Evolutionary conservation across 2,797 vertebrate genomes (phyloP).

Genomic region (Enteromius unitaeniatus): DNA sequence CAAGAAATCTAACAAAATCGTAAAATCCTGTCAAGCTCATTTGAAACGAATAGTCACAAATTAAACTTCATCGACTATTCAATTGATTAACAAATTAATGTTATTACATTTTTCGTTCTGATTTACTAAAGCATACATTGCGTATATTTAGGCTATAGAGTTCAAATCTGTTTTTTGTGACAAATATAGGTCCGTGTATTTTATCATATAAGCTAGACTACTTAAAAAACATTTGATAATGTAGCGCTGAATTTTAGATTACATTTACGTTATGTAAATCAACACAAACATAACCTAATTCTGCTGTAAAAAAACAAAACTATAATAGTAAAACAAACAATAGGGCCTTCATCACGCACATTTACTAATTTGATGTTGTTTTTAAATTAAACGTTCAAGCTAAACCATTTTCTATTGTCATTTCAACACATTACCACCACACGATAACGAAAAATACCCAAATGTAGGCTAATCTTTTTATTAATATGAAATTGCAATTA

Average conservation of each 20-base stretch:
- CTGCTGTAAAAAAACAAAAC: not conserved
- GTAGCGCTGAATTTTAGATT: not conserved
- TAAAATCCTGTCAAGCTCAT: slow-evolving; percentile 14
- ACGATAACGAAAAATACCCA: slow-evolving; percentile 16
- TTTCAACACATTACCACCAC: not conserved
- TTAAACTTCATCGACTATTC: not conserved
- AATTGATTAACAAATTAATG: not conserved
- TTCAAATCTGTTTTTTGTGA: not conserved
- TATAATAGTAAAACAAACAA: not conserved
- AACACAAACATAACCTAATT: not conserved
- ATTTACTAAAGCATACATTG: not conserved
- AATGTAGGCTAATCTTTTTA: not conserved
- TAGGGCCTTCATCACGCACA: no score
- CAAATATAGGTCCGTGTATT: not conserved
- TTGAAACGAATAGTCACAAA: slow-evolving; percentile 1
- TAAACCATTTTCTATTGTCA: not conserved
- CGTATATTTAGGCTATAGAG: not conserved
- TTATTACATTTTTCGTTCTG: not conserved
- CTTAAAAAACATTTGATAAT: not conserved
- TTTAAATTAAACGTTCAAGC: not conserved
- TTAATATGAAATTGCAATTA: not conserved
- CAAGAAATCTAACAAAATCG: slow-evolving; percentile 41
- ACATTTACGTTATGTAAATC: not conserved
- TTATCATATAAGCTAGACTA: not conserved
- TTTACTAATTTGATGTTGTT: not conserved